phyloP scores from a whole-genome alignment of 2,888 invertebrate species.

The Mythimna lalbum region DNA sequence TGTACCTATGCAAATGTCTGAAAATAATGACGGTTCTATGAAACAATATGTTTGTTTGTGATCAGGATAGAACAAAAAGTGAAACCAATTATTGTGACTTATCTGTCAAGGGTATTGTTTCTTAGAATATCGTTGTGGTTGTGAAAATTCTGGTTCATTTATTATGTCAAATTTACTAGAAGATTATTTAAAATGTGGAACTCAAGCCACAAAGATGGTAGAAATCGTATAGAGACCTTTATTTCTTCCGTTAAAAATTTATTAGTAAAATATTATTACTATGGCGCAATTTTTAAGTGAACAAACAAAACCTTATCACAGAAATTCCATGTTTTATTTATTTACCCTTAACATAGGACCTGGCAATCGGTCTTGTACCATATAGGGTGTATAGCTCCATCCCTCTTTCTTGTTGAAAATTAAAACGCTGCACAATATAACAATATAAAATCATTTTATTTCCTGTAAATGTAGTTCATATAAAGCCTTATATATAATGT shows the following conservation, averaged over 20 bases:
- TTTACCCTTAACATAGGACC: background rate
- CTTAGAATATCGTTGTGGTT: constrained; percentile 46
- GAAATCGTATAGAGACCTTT: constrained; percentile 16
- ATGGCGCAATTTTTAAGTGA: constrained; percentile 60
- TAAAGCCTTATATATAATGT: constrained; percentile 14
- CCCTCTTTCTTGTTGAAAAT: no score
- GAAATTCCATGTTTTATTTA: constrained; percentile 56
- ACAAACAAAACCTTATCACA: constrained; percentile 62
- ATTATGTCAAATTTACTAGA: constrained; percentile 5
- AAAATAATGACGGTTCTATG: constrained; percentile 40
- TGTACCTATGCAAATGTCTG: constrained; percentile 18
- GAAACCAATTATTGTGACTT: constrained; percentile 16
- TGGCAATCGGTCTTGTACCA: no score
- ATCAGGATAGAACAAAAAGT: constrained; percentile 2
- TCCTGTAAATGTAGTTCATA: constrained; percentile 37
- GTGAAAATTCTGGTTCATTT: constrained; percentile 45
- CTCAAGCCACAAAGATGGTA: constrained; percentile 6
- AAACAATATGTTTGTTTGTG: constrained; percentile 34
- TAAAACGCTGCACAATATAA: constrained; percentile 19
- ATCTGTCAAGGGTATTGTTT: constrained; percentile 38
- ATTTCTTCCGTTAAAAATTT: constrained; percentile 35
- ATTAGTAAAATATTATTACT: constrained; percentile 50
- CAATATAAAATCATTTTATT: constrained; percentile 56
- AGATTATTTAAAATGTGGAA: constrained; percentile 22
- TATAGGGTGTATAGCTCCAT: no score